Conservation (phyloP, 2,797 vertebrate species). For the Amazona ochrocephala region DNA sequence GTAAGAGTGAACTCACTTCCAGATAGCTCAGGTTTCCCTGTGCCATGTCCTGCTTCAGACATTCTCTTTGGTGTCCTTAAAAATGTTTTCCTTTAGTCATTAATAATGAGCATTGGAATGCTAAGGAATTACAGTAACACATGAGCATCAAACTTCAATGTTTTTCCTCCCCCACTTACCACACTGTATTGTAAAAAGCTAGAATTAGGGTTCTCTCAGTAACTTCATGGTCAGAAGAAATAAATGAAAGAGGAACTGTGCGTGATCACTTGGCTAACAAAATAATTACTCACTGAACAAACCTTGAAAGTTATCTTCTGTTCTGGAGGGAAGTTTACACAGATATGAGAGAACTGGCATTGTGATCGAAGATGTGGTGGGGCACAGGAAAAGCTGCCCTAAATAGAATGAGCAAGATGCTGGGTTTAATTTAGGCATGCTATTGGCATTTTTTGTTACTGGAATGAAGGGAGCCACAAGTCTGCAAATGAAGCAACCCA, state of each 20-base stretch:
- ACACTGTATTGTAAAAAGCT: background rate
- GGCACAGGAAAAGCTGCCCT: conserved; percentile 36
- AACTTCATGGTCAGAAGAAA: background rate
- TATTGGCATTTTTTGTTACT: conserved; percentile 50
- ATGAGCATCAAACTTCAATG: background rate
- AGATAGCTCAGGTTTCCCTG: background rate
- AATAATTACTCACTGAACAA: background rate
- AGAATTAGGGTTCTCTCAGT: background rate
- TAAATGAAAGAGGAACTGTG: background rate
- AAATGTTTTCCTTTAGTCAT: background rate
- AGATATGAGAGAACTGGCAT: conserved; percentile 4
- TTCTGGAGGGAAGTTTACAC: conserved; percentile 1
- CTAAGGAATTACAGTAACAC: background rate
- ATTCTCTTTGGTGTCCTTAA: background rate
- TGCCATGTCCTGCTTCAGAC: background rate
- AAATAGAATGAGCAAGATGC: conserved; percentile 38
- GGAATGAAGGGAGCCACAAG: conserved; percentile 43
- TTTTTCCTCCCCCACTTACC: background rate
- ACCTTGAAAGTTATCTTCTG: background rate
- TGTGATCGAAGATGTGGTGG: conserved; percentile 7
- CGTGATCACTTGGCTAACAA: background rate
- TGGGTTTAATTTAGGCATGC: conserved; percentile 57
- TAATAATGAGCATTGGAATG: background rate
- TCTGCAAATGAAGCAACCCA: conserved; percentile 29
- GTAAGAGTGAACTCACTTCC: background rate